phyloP scores from a whole-genome alignment of 2,888 invertebrate species.

The Melanostoma scalare region DNA sequence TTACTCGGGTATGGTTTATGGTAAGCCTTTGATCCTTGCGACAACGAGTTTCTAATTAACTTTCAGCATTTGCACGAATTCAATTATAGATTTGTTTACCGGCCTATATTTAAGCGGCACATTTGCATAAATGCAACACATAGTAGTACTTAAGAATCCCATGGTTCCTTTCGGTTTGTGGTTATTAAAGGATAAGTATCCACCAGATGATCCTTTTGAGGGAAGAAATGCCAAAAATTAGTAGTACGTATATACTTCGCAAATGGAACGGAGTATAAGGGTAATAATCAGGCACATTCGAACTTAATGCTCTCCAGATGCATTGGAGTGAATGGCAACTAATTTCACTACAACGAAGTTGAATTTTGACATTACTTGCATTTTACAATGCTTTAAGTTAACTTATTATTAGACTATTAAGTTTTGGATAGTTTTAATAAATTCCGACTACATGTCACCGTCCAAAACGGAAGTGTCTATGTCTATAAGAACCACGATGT shows the following conservation, averaged over 20 bases:
- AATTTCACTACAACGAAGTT: no score
- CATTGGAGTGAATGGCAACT: no score
- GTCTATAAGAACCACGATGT: no score
- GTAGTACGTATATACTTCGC: slow-evolving; percentile 11
- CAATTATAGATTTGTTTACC: slow-evolving; percentile 41
- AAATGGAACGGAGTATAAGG: not conserved
- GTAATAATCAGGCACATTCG: not conserved
- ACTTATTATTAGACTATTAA: no score
- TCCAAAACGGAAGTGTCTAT: no score
- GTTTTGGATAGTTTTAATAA: no score
- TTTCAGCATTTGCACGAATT: slow-evolving; percentile 47
- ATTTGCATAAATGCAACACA: slow-evolving; percentile 49
- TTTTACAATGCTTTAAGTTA: no score
- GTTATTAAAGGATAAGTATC: slow-evolving; percentile 45
- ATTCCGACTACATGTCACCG: no score
- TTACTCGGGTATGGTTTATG: not conserved
- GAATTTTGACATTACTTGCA: no score
- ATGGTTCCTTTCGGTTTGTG: slow-evolving; percentile 26
- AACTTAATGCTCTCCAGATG: no score
- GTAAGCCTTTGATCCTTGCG: slow-evolving; percentile 54
- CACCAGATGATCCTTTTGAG: slow-evolving; percentile 37
- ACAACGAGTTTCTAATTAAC: slow-evolving; percentile 59
- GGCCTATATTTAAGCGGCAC: slow-evolving; percentile 14
- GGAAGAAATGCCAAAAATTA: not conserved
- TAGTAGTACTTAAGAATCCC: slow-evolving; percentile 38